Evolutionary conservation across 2,888 invertebrate species (phyloP).

Genomic region (Sialis lutaria): DNA sequence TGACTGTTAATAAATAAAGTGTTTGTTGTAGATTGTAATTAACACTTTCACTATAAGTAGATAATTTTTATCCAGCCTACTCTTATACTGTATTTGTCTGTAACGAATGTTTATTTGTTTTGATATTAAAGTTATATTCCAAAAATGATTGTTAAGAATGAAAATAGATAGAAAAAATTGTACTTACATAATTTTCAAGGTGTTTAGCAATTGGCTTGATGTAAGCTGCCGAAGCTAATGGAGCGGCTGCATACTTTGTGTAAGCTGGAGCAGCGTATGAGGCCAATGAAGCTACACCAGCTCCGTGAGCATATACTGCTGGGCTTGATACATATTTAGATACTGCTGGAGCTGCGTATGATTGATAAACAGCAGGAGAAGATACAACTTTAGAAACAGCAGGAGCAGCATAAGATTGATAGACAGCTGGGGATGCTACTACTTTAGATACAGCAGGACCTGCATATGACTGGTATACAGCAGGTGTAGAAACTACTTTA

Average conservation of each 20-base stretch:
- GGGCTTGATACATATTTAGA: constrained; percentile 5
- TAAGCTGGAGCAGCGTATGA: constrained; percentile 7
- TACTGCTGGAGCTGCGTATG: constrained; percentile 2
- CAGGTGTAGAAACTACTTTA: constrained; percentile 23
- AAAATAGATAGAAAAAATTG: no score
- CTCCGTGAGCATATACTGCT: constrained; percentile 6
- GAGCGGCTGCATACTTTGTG: constrained; percentile 2
- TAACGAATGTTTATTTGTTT: no score
- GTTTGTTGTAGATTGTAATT: no score
- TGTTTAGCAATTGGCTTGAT: constrained; percentile 11
- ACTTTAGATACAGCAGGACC: constrained; percentile 7
- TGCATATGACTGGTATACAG: constrained; percentile 16
- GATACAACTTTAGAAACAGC: constrained; percentile 9
- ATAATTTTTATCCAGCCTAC: no score
- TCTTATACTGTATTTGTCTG: no score
- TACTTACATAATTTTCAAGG: no score
- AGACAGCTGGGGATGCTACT: constrained; percentile 6
- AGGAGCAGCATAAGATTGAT: constrained; percentile 7
- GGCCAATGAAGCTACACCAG: constrained; percentile 9
- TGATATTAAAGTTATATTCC: no score
- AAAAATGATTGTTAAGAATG: no score
- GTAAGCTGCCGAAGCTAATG: constrained; percentile 20
- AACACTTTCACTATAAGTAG: no score
- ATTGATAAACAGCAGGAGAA: constrained; percentile 8
- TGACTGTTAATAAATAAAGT: no score